Percentiles rank a stretch among this genome's conserved stretches.
Evolutionary conservation across 2,888 invertebrate genomes (phyloP).

Genomic region (Agrenia bidenticulata): DNA sequence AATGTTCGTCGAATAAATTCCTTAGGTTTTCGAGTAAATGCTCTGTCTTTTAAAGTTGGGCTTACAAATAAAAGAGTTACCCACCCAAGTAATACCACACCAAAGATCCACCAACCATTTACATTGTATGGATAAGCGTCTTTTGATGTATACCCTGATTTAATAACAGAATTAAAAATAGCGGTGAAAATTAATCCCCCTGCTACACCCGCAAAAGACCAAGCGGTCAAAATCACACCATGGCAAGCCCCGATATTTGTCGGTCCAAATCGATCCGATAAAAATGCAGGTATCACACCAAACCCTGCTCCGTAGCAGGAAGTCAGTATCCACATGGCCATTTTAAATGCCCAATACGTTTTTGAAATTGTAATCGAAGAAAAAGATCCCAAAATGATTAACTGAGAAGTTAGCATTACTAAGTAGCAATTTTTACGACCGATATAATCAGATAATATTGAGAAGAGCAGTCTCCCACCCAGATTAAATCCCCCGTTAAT

Average conservation of each 20-base stretch:
- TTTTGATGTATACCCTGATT: slow-evolving; percentile 14
- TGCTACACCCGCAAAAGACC: slow-evolving; percentile 45
- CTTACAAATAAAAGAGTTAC: slow-evolving; percentile 33
- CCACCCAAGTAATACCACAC: slow-evolving; percentile 40
- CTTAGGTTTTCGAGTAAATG: slow-evolving; percentile 24
- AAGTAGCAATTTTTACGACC: slow-evolving; percentile 47
- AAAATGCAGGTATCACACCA: slow-evolving; percentile 36
- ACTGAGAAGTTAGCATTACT: slow-evolving; percentile 42
- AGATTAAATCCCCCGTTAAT: slow-evolving; percentile 50
- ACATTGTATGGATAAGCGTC: slow-evolving; percentile 44
- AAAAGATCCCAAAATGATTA: slow-evolving; percentile 34
- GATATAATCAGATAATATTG: slow-evolving; percentile 44
- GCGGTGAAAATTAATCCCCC: slow-evolving; percentile 46
- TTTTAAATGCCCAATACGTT: slow-evolving; percentile 44
- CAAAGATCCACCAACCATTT: slow-evolving; percentile 47
- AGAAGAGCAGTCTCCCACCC: slow-evolving; percentile 44
- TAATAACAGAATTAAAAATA: slow-evolving; percentile 27
- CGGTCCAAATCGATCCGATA: slow-evolving; percentile 41
- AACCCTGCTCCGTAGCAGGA: slow-evolving; percentile 40
- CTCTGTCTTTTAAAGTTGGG: slow-evolving; percentile 37
- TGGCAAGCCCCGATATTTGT: slow-evolving; percentile 46
- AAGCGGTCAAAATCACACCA: slow-evolving; percentile 46
- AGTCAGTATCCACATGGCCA: slow-evolving; percentile 41
- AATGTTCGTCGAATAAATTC: slow-evolving; percentile 11
- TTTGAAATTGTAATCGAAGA: slow-evolving; percentile 36